Evolutionary conservation across 1,140 invertebrate species (phyloP).

Genomic region (Drosophila subpulchrella): DNA sequence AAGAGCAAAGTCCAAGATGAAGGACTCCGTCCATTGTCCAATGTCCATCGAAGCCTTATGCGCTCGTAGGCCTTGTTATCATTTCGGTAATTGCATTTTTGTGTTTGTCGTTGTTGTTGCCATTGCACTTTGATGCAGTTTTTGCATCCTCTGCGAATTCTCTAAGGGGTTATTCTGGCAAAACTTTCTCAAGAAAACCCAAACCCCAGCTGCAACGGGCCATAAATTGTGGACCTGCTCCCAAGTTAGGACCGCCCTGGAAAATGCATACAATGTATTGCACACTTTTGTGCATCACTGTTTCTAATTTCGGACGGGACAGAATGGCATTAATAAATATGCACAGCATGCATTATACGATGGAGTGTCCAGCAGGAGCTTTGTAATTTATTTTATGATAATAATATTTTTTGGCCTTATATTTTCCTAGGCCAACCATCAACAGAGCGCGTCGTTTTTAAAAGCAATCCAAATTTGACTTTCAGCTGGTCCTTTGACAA

Average conservation of each 20-base stretch:
- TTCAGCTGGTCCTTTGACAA: constrained; percentile 15
- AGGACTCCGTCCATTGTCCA: constrained; percentile 57
- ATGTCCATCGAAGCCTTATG: constrained; percentile 56
- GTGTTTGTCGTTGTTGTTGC: constrained; percentile 72
- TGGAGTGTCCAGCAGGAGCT: constrained; percentile 23
- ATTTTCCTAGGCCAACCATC: constrained; percentile 27
- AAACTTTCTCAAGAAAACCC: constrained; percentile 79
- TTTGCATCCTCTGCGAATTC: constrained; percentile 56
- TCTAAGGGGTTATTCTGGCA: constrained; percentile 70
- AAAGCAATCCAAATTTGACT: constrained; percentile 39
- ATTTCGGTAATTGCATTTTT: constrained; percentile 82
- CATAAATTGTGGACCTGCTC: constrained; percentile 66
- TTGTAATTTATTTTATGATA: constrained; percentile 56
- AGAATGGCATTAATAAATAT: constrained; percentile 71
- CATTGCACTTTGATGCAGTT: constrained; percentile 64
- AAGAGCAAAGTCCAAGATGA: constrained; percentile 62
- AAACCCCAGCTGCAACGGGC: constrained; percentile 45
- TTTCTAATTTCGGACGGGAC: constrained; percentile 54
- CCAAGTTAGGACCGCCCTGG: neutral
- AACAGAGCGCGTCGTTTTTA: constrained; percentile 27
- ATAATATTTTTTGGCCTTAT: constrained; percentile 33
- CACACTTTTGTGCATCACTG: constrained; percentile 36
- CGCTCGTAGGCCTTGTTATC: constrained; percentile 77
- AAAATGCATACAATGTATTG: constrained; percentile 25
- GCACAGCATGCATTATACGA: constrained; percentile 58